Evolutionary conservation across 2,888 invertebrate species (phyloP).

Genomic region (Dichetophora obliterata): DNA sequence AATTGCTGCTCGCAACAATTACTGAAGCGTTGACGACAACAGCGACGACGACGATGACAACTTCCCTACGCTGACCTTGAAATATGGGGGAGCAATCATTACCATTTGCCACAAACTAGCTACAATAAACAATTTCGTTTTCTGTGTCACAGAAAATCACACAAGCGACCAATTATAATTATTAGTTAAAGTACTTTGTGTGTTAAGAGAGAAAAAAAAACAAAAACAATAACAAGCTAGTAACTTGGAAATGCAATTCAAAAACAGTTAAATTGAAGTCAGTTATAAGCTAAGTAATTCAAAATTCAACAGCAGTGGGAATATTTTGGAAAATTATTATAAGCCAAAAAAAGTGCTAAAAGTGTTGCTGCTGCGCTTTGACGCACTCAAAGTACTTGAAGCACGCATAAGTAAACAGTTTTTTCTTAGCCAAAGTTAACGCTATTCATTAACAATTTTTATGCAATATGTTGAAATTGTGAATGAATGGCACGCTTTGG

Average conservation of each 20-base stretch:
- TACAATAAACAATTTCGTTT: constrained; percentile 67
- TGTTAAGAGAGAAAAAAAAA: neutral
- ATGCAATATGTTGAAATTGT: neutral
- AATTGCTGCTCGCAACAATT: constrained; percentile 52
- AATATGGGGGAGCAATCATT: constrained; percentile 48
- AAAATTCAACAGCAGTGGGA: neutral
- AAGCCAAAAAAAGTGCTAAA: neutral
- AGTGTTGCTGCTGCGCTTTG: too few species aligned
- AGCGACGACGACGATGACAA: constrained; percentile 52
- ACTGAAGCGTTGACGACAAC: constrained; percentile 59
- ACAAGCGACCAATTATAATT: constrained; percentile 64
- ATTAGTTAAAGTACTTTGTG: constrained; percentile 46
- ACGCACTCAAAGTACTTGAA: too few species aligned
- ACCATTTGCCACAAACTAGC: constrained; percentile 20
- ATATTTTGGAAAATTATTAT: neutral
- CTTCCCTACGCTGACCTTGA: constrained; percentile 63
- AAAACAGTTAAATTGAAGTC: neutral
- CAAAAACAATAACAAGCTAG: constrained; percentile 2
- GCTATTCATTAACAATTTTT: neutral
- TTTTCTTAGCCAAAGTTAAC: too few species aligned
- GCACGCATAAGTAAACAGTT: too few species aligned
- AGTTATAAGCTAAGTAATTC: too few species aligned
- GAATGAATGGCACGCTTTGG: neutral
- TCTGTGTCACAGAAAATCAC: constrained; percentile 68
- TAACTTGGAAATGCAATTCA: neutral